A percentile compares a stretch with the other conserved stretches of the same genome.
phyloP scores from a whole-genome alignment of 2,797 vertebrate genomes.

The Epinephelus awoara region DNA sequence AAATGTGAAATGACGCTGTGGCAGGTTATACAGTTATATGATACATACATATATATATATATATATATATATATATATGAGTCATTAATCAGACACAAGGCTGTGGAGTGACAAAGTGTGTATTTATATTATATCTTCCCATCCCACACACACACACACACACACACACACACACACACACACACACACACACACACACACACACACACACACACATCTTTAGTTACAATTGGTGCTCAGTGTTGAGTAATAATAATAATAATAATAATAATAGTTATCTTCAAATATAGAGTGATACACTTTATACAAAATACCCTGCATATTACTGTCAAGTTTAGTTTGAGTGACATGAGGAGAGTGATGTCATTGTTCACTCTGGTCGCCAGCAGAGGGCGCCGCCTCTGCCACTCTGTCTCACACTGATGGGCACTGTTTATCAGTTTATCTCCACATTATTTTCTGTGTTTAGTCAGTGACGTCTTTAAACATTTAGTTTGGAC shows the following conservation, averaged over 20 bases:
- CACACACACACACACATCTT: background rate
- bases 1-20: too few species aligned
- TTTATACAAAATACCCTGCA: constrained; percentile 86
- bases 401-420: background rate
- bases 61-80: background rate
- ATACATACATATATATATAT: too few species aligned
- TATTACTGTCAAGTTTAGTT: constrained; percentile 63
- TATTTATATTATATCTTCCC: constrained; percentile 35
- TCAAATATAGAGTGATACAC: constrained; percentile 81
- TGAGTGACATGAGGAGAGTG: constrained; percentile 15
- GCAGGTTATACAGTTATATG: too few species aligned
- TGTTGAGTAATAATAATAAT: constrained; percentile 46
- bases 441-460: background rate
- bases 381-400: constrained; percentile 29
- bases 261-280: constrained; percentile 55
- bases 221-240: constrained; percentile 70
- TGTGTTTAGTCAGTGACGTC: background rate
- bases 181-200: constrained; percentile 18
- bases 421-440: background rate
- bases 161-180: constrained; percentile 15
- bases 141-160: background rate
- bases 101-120: constrained; percentile 58
- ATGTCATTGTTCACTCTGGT: background rate
- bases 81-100: constrained; percentile 10
- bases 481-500: background rate